These are phyloP conservation scores for Galemys pyrenaicus DNA, from an alignment of 2,113 vertebrate genomes.

Conservation along the genomic window DNA sequence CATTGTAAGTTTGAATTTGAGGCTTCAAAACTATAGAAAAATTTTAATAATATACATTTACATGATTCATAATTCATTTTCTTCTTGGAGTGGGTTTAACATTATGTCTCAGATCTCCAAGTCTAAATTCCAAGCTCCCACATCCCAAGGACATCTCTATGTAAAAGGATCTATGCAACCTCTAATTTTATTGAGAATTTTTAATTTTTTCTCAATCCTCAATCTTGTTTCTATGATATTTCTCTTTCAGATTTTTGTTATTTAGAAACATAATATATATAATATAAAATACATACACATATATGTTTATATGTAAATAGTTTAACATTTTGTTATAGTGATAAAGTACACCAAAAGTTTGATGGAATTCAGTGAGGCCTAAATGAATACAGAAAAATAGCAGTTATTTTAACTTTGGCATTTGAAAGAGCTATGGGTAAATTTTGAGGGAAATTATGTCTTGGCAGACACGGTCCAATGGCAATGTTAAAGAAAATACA, in stretches of 20 bases:
- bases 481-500: background rate
- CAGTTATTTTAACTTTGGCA: background rate
- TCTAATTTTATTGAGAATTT: background rate
- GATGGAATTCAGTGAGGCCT: background rate
- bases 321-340: background rate
- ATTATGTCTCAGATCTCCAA: slow-evolving; percentile 5
- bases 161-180: background rate
- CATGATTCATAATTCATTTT: slow-evolving; percentile 55
- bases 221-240: background rate
- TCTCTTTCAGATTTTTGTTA: background rate
- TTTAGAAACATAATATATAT: background rate
- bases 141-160: too few relatives aligned
- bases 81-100: background rate
- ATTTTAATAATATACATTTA: slow-evolving; percentile 51
- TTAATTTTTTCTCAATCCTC: background rate
- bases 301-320: background rate
- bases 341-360: background rate
- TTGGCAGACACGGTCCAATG: background rate
- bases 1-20: slow-evolving; percentile 44
- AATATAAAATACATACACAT: background rate
- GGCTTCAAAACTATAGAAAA: background rate
- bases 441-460: slow-evolving; percentile 16
- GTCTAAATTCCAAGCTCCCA: background rate
- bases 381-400: background rate
- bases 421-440: background rate